Evolutionary conservation across 2,797 vertebrate genomes (phyloP).

Genomic region (Phylloscopus collybita): DNA sequence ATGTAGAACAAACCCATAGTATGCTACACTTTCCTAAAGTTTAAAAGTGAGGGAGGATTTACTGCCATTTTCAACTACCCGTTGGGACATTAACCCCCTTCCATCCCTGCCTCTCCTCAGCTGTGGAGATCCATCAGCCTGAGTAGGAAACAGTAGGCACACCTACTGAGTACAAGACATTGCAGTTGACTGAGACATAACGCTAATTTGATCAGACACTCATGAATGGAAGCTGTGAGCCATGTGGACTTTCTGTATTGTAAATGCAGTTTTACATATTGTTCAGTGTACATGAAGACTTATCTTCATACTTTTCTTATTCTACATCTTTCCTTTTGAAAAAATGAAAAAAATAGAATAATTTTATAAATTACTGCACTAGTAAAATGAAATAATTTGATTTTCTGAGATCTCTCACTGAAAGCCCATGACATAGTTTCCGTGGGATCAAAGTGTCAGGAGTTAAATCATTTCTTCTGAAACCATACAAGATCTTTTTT

Average conservation of each 20-base stretch:
- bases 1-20: neutral
- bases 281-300: neutral
- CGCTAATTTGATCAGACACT: neutral
- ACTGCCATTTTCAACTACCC: neutral
- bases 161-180: neutral
- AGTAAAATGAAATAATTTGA: neutral
- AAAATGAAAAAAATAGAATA: neutral
- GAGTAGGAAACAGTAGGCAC: neutral
- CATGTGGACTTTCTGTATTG: neutral
- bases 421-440: neutral
- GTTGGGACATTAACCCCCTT: neutral
- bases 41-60: neutral
- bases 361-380: neutral
- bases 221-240: neutral
- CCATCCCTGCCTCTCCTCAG: neutral
- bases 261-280: neutral
- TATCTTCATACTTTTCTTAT: neutral
- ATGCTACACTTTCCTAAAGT: neutral
- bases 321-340: neutral
- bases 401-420: neutral
- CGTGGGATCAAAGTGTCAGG: neutral
- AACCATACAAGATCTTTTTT: neutral
- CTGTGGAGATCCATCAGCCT: neutral
- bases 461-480: conserved; percentile 4
- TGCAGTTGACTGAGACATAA: neutral